Base-by-base conservation (phyloP, 2,888 invertebrate genomes). In the Diabrotica balteata region DNA sequence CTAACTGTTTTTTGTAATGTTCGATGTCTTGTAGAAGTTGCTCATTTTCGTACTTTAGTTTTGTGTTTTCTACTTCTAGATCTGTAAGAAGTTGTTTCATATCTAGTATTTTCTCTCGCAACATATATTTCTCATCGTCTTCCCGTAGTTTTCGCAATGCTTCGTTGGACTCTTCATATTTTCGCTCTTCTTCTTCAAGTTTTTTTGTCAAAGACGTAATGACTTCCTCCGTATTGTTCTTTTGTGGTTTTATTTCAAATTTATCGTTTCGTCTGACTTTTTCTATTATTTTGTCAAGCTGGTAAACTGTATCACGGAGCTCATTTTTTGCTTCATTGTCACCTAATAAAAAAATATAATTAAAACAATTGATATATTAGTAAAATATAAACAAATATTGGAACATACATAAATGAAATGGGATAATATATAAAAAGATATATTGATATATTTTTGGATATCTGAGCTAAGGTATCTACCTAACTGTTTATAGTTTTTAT, bases 61-160 rank as follows among this genome's bases (percentile, higher is more conserved):
- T 77, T 1, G 76, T 74, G 51, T 77, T 78, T 65, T 77, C 77
- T 2, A 76, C 73, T 61, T 78, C 76, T 42, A 78, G 46, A 53
- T 78, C 75, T 8, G 72, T 75, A 9, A 77, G 63, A n/a, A 75
- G 58, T 51, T 76, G 75, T 45, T 77, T 77, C 69, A 77, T 66
- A 17, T 77, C 76, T 1, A 67, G 59, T 50, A 78, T 67, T 70
- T 75, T 76, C 46, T 76, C 76, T 62, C 72, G 74, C 53, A 76
- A 66, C 42, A 76, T 61, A 43, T 75, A 67, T 60, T 77, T 77
- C 63, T 77, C 76, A 49, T 77, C 76, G 47, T 75, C 74, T n/a
- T 74, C 71, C 32, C 77, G 63, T n/a, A 76, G 55, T 61, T 72
- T 69, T 68, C 76, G 55, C 43, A 77, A 63, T 0, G 74, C 69